Evolutionary conservation across 2,113 vertebrate species (phyloP).

Genomic region (Pantherophis guttatus): DNA sequence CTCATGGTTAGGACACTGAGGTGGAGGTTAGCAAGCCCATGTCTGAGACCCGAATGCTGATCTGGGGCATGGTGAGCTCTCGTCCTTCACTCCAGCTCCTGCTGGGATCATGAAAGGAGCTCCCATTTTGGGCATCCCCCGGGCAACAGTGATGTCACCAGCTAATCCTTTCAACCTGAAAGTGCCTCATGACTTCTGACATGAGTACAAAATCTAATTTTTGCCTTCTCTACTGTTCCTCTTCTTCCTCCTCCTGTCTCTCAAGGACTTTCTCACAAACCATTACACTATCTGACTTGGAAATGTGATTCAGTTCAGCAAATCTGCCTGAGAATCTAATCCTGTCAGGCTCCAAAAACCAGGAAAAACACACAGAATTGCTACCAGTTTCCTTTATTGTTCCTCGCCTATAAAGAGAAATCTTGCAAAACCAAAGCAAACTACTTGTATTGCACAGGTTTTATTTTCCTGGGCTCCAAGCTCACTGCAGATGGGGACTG

Average conservation of each 20-base stretch:
- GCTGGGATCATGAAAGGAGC: background rate
- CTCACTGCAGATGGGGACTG: no score
- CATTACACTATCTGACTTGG: background rate
- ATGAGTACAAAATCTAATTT: background rate
- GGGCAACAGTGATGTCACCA: background rate
- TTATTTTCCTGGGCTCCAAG: no score
- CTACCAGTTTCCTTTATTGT: background rate
- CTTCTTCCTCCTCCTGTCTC: background rate
- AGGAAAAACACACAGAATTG: background rate
- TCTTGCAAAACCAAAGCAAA: background rate
- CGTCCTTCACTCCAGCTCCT: background rate
- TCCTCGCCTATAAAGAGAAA: background rate
- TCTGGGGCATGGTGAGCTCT: background rate
- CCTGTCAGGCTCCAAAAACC: background rate
- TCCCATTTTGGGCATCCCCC: background rate
- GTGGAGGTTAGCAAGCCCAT: background rate
- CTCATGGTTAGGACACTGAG: background rate
- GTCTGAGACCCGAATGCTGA: no score
- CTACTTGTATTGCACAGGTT: background rate
- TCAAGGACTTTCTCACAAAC: background rate
- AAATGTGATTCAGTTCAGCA: background rate
- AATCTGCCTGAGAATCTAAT: background rate
- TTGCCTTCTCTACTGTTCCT: background rate
- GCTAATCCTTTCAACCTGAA: background rate
- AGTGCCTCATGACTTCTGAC: background rate